Evolutionary conservation across 2,797 vertebrate species (phyloP), one percentile per base, ranked within the genome.

Genomic region (Phrynocephalus vlangalii): DNA sequence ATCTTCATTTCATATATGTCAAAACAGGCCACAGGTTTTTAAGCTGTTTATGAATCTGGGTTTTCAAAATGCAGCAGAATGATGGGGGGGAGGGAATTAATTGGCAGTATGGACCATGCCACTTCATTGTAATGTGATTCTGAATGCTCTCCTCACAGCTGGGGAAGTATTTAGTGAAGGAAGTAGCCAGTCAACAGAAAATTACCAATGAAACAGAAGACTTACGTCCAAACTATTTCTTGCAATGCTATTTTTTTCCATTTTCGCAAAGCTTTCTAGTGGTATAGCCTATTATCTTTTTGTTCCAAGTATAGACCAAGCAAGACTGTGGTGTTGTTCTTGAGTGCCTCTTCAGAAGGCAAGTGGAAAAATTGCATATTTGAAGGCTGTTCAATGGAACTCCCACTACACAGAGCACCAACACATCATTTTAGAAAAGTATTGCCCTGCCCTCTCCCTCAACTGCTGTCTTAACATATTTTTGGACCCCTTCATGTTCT

Each of bases 11-110:
- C 33, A 78, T 87, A 92, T 91, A 91, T 16, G 63, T 93, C 92
- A 94, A 94, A 94, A 93, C 87, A 93, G 92, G 87, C 84, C 91
- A 87, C 56, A 71, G 89, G 89, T 50, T 82, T 92, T 92, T 93
- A 85, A 94, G 79, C 86, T 91, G 30, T 38, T 76, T 70, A 52
- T 33, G n/a, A 38, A 30, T 18, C n/a, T 33, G 24, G 4, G 24
- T 76, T 24, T 44, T 75, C n/a, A 81, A 15, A 79, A 50, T 44
- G n/a, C 15, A 80, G 67, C 20, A 75, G 38, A 75, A 73, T 11
- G 30, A 80, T 18, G 44, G 11, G 67, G 83, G 18, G 44, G 11
- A 52, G 16, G 18, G 83, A 56, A 48, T 81, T 78, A 79, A 30
- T 20, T 73, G 28, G 26, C 20, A 81, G 52, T 26, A 68, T n/a